phyloP scores from a whole-genome alignment of 2,797 vertebrate genomes.

The Picus viridis region DNA sequence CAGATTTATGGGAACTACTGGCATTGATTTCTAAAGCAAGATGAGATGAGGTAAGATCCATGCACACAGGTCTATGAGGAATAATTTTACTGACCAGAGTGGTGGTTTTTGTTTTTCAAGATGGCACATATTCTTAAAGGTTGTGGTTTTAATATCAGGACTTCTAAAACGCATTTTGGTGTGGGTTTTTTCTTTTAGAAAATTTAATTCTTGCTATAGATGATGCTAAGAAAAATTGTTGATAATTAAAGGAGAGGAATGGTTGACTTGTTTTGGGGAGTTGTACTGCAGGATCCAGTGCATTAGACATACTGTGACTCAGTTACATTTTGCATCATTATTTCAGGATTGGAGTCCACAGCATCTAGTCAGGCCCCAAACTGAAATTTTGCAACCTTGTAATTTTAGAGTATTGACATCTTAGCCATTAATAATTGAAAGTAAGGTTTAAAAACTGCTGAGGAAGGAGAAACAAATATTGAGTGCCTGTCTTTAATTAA shows the following conservation, averaged over 20 bases:
- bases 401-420: not conserved
- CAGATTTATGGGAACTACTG: not conserved
- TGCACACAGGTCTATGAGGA: not conserved
- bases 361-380: not conserved
- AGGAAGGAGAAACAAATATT: not conserved
- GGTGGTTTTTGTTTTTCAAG: not conserved
- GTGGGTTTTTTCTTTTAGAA: not conserved
- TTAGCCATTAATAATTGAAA: not conserved
- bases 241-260: not conserved
- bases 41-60: accelerated
- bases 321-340: not conserved
- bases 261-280: not conserved
- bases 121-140: not conserved
- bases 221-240: not conserved
- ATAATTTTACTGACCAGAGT: not conserved
- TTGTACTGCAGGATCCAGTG: accelerated
- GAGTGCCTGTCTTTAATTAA: not conserved
- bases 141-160: not conserved
- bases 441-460: not conserved
- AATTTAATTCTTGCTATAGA: not conserved
- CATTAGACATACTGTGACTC: not conserved
- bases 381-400: not conserved
- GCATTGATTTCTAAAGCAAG: not conserved
- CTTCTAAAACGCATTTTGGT: not conserved
- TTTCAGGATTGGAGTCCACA: not conserved